These are phyloP conservation scores for Noctua janthe DNA, from an alignment of 2,888 invertebrate species.

Conservation along the genomic window DNA sequence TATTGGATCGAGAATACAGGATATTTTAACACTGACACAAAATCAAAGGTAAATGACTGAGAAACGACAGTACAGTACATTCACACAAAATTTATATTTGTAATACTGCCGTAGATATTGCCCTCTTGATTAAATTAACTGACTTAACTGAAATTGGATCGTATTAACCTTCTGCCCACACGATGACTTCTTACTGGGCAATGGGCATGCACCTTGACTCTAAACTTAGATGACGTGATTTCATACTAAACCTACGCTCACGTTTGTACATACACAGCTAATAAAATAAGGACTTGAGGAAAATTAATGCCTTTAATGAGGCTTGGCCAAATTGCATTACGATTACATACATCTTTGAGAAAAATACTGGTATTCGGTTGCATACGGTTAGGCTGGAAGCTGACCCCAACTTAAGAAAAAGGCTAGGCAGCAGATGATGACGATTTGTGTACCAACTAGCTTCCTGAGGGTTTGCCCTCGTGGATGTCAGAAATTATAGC, in stretches of 20 bases:
- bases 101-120: background rate
- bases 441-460: background rate
- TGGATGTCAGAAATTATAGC: background rate
- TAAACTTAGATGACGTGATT: slow-evolving; percentile 58
- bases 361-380: background rate
- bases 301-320: slow-evolving; percentile 35
- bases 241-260: slow-evolving; percentile 56
- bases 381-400: background rate
- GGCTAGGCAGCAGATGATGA: background rate
- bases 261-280: slow-evolving; percentile 29
- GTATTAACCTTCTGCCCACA: slow-evolving; percentile 66
- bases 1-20: background rate
- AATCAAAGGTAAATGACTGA: background rate
- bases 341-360: background rate
- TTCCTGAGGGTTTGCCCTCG: background rate
- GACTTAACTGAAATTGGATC: slow-evolving; percentile 63
- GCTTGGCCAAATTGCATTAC: background rate
- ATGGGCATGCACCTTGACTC: slow-evolving; percentile 57
- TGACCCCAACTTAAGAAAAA: background rate
- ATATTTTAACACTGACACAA: background rate
- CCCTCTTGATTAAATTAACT: slow-evolving; percentile 63
- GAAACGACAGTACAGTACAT: background rate
- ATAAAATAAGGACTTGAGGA: slow-evolving; percentile 40
- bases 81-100: background rate
- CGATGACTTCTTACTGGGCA: slow-evolving; percentile 53